Evolutionary conservation across 2,797 vertebrate genomes (phyloP).

Genomic region (Melanotaenia nigrans): DNA sequence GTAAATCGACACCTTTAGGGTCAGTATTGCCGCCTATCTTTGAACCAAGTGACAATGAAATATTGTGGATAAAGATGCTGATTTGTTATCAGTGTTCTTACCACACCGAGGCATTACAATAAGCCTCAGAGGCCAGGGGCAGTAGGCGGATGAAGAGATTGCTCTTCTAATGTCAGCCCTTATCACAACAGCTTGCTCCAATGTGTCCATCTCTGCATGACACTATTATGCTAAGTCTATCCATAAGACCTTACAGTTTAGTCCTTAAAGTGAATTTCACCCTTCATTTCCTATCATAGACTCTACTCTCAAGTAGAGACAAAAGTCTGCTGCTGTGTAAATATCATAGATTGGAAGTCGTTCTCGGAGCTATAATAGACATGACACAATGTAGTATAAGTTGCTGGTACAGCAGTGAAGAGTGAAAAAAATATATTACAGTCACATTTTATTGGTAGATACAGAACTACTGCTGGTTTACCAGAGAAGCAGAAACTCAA

Average conservation of each 20-base stretch:
- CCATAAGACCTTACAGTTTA: constrained; percentile 38
- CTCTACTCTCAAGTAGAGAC: constrained; percentile 17
- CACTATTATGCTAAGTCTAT: constrained; percentile 55
- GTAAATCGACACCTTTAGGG: constrained; percentile 54
- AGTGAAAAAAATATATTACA: constrained; percentile 64
- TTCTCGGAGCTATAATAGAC: constrained; percentile 47
- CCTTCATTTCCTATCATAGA: constrained; percentile 62
- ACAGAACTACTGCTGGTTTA: constrained; percentile 30
- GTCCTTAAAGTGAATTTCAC: constrained; percentile 72
- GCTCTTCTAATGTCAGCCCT: constrained; percentile 68
- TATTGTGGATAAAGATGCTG: constrained; percentile 39
- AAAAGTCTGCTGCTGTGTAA: constrained; percentile 42
- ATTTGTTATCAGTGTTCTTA: constrained; percentile 61
- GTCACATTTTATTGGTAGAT: constrained; percentile 59
- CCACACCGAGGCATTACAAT: constrained; percentile 53
- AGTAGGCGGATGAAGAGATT: constrained; percentile 60
- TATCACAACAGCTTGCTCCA: constrained; percentile 61
- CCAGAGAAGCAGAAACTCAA: constrained; percentile 25
- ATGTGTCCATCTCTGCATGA: constrained; percentile 49
- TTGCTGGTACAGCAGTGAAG: constrained; percentile 66
- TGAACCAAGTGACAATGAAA: constrained; percentile 63
- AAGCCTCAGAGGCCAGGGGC: constrained; percentile 63
- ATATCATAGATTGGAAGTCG: constrained; percentile 56
- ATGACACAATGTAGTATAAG: constrained; percentile 52
- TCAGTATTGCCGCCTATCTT: constrained; percentile 50